phyloP scores from a whole-genome alignment of 1,140 invertebrate species.

The Cyrtorhinus lividipennis region DNA sequence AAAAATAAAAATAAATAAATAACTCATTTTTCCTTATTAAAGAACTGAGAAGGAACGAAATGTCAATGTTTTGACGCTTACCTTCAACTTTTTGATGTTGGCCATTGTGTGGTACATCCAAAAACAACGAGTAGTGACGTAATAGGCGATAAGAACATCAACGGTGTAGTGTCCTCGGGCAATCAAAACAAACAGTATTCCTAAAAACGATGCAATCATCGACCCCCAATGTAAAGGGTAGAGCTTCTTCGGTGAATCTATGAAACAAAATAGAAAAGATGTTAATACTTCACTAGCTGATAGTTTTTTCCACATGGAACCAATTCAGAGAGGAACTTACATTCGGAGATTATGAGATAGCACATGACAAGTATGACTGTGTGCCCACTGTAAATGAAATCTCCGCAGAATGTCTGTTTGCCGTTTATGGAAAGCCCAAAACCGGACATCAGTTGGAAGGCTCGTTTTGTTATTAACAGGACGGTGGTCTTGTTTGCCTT shows the following conservation, averaged over 20 bases:
- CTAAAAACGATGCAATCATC: constrained; percentile 47
- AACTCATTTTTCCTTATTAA: no score
- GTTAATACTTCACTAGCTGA: no score
- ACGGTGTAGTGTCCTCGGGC: constrained; percentile 83
- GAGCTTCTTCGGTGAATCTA: constrained; percentile 64
- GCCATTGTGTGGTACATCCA: constrained; percentile 81
- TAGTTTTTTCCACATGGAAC: no score
- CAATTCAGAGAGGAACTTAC: constrained; percentile 43
- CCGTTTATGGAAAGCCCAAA: constrained; percentile 83
- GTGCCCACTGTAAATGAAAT: constrained; percentile 84
- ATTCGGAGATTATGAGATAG: constrained; percentile 74
- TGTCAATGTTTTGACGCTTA: no score
- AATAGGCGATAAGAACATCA: constrained; percentile 83
- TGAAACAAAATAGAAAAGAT: background rate
- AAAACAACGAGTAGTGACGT: constrained; percentile 74
- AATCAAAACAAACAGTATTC: constrained; percentile 63
- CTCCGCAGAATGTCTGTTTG: constrained; percentile 76
- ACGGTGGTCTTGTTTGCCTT: constrained; percentile 55
- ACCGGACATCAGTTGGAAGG: constrained; percentile 62
- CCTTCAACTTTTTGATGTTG: constrained; percentile 49
- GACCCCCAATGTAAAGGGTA: constrained; percentile 60
- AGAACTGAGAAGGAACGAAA: no score
- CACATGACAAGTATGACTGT: constrained; percentile 71
- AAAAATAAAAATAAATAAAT: no score
- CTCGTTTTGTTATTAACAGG: constrained; percentile 46